phyloP scores from a whole-genome alignment of 2,888 invertebrate species.

The Dinocampus coccinellae region DNA sequence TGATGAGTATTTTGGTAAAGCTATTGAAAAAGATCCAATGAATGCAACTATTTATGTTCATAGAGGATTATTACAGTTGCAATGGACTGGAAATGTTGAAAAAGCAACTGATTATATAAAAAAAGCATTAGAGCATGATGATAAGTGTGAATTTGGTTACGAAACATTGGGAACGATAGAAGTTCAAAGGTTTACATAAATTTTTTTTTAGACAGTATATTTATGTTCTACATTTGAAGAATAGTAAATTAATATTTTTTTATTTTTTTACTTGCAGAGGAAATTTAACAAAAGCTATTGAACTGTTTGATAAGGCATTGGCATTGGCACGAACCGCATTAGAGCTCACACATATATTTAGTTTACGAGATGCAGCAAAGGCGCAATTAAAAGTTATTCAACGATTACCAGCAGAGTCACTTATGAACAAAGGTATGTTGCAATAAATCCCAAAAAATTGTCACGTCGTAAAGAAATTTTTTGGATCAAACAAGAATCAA shows the following conservation, averaged over 20 bases:
- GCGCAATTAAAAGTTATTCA: conserved; percentile 88
- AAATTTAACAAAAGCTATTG: conserved; percentile 84
- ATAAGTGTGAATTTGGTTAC: conserved; percentile 94
- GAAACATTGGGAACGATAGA: conserved; percentile 96
- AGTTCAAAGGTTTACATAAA: conserved; percentile 77
- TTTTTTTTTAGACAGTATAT: conserved; percentile 7
- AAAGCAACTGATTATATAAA: conserved; percentile 83
- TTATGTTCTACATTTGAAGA: too few species aligned
- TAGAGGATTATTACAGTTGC: conserved; percentile 84
- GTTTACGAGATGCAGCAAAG: conserved; percentile 89
- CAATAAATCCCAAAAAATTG: conserved; percentile 35
- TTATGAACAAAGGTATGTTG: conserved; percentile 48
- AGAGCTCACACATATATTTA: conserved; percentile 92
- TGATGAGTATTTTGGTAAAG: conserved; percentile 84
- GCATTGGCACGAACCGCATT: conserved; percentile 86
- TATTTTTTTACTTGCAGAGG: too few species aligned
- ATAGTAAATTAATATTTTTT: too few species aligned
- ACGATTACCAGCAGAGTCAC: conserved; percentile 77
- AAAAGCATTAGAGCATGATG: conserved; percentile 88
- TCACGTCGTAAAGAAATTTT: too few species aligned
- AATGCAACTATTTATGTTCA: conserved; percentile 92
- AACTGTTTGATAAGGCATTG: conserved; percentile 90
- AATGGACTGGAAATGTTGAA: conserved; percentile 87
- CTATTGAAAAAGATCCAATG: conserved; percentile 83
- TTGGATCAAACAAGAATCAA: too few species aligned